Evolutionary conservation across 2,888 invertebrate species (phyloP).

Genomic region (Drosophila robusta): DNA sequence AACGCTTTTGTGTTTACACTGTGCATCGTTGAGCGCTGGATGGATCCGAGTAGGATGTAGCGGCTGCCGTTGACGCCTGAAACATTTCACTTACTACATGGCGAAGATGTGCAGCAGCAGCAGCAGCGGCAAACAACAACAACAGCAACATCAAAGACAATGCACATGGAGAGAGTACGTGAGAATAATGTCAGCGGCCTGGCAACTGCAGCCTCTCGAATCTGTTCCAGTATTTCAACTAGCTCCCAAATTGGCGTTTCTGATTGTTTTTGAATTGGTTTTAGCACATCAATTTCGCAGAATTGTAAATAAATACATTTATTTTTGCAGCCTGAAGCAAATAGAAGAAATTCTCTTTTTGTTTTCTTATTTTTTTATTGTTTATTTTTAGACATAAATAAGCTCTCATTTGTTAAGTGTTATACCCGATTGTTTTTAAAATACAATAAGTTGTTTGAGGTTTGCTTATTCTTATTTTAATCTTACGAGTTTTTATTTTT

Average conservation of each 20-base stretch:
- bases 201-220: conserved; percentile 27
- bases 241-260: neutral
- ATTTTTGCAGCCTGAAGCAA: too few relatives aligned
- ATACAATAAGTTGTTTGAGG: too few relatives aligned
- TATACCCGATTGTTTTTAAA: too few relatives aligned
- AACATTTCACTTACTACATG: conserved; percentile 74
- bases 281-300: neutral
- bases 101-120: conserved; percentile 61
- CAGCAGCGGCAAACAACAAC: conserved; percentile 28
- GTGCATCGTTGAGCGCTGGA: conserved; percentile 39
- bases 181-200: conserved; percentile 50
- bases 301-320: too few relatives aligned
- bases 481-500: too few relatives aligned
- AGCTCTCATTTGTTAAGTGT: too few relatives aligned
- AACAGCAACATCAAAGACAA: conserved; percentile 64
- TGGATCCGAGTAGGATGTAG: conserved; percentile 50
- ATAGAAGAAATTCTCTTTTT: too few relatives aligned
- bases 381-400: too few relatives aligned
- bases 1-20: conserved; percentile 52
- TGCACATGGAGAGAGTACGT: conserved; percentile 49
- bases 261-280: neutral
- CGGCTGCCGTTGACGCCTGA: conserved; percentile 72
- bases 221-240: conserved; percentile 4
- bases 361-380: too few relatives aligned
- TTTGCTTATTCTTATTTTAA: too few relatives aligned